A percentile compares a stretch with the other conserved stretches of the same genome.
Evolutionary conservation across 2,888 invertebrate genomes (phyloP).

Genomic region (Drepanosiphum platanoidis): DNA sequence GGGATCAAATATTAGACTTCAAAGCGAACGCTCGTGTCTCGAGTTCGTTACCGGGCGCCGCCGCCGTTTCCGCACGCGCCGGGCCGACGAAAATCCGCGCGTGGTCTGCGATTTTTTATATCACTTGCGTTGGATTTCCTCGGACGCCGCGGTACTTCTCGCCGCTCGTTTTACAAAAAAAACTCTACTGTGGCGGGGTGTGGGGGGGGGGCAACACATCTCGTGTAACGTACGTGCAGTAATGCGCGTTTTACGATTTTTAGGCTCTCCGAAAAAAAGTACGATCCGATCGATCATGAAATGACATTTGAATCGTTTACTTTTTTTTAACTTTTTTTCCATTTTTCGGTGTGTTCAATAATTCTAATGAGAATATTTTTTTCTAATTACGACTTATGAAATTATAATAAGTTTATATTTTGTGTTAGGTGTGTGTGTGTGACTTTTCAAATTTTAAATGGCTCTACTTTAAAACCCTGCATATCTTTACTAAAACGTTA

Average conservation of each 20-base stretch:
- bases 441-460: background rate
- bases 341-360: background rate
- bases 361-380: too few relatives aligned
- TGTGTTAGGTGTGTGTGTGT: background rate
- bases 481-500: background rate
- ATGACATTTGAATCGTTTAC: background rate
- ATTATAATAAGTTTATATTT: conserved; percentile 11
- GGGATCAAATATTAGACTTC: background rate
- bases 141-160: too few relatives aligned
- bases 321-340: background rate
- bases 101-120: background rate
- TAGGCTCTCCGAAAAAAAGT: background rate
- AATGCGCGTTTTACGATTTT: background rate
- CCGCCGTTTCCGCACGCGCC: background rate
- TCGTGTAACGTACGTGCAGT: too few relatives aligned
- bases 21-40: background rate
- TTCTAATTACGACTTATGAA: too few relatives aligned
- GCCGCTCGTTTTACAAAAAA: background rate
- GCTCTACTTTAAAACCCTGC: background rate
- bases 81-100: background rate
- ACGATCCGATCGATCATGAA: background rate
- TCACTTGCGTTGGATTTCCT: background rate
- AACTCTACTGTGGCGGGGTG: background rate
- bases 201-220: background rate
- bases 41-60: background rate